Evolutionary conservation across 2,113 vertebrate species (phyloP).

Genomic region (Gila orcuttii): DNA sequence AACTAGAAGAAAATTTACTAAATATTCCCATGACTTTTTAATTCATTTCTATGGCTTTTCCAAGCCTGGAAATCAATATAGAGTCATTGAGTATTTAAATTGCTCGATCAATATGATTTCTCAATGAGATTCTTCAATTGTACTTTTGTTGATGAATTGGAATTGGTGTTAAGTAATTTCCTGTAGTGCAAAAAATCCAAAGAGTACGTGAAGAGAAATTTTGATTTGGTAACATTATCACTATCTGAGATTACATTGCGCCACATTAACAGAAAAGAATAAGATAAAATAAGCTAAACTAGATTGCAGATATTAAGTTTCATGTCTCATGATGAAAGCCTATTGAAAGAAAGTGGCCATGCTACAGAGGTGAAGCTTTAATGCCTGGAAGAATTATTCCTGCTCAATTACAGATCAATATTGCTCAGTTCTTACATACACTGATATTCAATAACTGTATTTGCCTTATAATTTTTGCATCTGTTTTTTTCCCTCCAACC

Average conservation of each 20-base stretch:
- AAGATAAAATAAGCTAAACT: neutral
- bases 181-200: neutral
- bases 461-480: slow-evolving; percentile 51
- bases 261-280: neutral
- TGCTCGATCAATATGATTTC: neutral
- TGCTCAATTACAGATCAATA: slow-evolving; percentile 49
- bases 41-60: neutral
- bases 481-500: neutral
- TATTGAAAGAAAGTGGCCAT: slow-evolving; percentile 12
- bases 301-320: neutral
- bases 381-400: slow-evolving; percentile 39
- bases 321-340: slow-evolving; percentile 26
- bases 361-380: neutral
- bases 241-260: neutral
- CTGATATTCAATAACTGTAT: slow-evolving; percentile 50
- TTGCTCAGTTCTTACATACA: slow-evolving; percentile 26
- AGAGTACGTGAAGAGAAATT: neutral
- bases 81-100: neutral
- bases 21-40: neutral
- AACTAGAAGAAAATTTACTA: neutral
- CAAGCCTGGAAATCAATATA: neutral
- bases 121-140: neutral
- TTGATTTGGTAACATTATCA: neutral
- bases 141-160: neutral
- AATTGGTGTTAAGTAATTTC: neutral